Percentiles rank a stretch among this genome's conserved stretches.
Evolutionary conservation across 2,888 invertebrate genomes (phyloP).

Genomic region (Synanthedon tipuliformis): DNA sequence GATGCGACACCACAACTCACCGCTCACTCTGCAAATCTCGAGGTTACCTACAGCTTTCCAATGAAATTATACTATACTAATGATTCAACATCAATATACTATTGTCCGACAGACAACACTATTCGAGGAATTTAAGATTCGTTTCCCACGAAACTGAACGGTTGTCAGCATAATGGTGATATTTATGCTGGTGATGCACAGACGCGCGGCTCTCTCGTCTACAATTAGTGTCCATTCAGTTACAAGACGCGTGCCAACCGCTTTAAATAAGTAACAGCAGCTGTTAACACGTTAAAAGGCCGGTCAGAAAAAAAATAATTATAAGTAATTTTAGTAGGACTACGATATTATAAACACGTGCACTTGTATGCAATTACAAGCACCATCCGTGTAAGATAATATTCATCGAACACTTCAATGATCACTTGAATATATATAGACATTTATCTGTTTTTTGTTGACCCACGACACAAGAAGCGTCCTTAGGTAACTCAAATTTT

Average conservation of each 20-base stretch:
- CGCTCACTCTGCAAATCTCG: slow-evolving; percentile 41
- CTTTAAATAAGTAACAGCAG: slow-evolving; percentile 29
- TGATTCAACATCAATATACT: slow-evolving; percentile 21
- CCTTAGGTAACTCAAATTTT: too few relatives aligned
- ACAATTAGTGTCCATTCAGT: slow-evolving; percentile 55
- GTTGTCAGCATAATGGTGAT: slow-evolving; percentile 26
- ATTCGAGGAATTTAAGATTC: slow-evolving; percentile 19
- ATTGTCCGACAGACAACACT: slow-evolving; percentile 21
- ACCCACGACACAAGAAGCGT: too few relatives aligned
- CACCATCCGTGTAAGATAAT: not conserved
- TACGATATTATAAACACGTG: too few relatives aligned
- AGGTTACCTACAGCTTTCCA: slow-evolving; percentile 36
- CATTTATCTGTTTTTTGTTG: too few relatives aligned
- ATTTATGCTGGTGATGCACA: slow-evolving; percentile 29
- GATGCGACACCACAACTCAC: slow-evolving; percentile 26
- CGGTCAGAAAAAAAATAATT: not conserved
- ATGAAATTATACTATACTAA: slow-evolving; percentile 16
- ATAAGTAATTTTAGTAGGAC: not conserved
- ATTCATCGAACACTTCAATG: not conserved
- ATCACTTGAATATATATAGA: not conserved
- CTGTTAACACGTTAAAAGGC: slow-evolving; percentile 14
- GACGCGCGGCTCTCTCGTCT: slow-evolving; percentile 31
- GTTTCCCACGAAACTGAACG: slow-evolving; percentile 35
- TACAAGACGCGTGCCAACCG: slow-evolving; percentile 41
- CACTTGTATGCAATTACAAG: not conserved